Evolutionary conservation across 2,797 vertebrate species (phyloP), one percentile per base, ranked within the genome.

Genomic region (Gymnoscopelus braueri): DNA sequence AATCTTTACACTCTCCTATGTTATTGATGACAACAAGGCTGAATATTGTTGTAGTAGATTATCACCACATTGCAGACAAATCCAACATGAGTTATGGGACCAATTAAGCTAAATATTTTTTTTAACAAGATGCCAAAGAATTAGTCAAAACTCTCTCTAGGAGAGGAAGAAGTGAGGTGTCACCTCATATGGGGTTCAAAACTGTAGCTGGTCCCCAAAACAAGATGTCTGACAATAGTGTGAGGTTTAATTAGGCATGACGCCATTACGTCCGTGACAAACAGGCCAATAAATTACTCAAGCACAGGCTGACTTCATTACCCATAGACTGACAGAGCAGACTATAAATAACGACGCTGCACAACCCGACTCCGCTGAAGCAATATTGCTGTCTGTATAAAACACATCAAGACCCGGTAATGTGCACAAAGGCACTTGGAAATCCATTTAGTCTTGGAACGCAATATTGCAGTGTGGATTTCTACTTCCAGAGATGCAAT

Each of bases 381-480:
- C 71, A 69, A 82, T 87, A 88, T 84, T 60, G 65, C 64, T 3
- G 70, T 83, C 87, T 74, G 71, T 74, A 79, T 85, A 84, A 87
- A 87, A 86, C 59, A 64, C 86, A 86, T 89, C 83, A 90, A 88
- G 82, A 86, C 72, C 70, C 62, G 65, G 80, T 89, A 88, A 91
- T 88, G 67, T 80, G 82, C 63, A 82, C 68, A 74, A 74, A 83
- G 74, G 88, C 79, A 80, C 80, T 85, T 26, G 60, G 77, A 88
- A 91, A 92, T 87, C 84, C 85, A 92, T 89, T 91, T 91, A 89
- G 75, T 78, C 69, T 64, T 55, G 68, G 81, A 56, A 83, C 78
- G 82, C 81, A 88, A 88, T 90, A 89, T 88, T 74, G 81, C 73
- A 58, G 63, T 47, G 85, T 67, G 67, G 79, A 76, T 64, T 79